Conservation (phyloP, 2,888 invertebrate genomes). For the Caenorhabditis drosophilae region DNA sequence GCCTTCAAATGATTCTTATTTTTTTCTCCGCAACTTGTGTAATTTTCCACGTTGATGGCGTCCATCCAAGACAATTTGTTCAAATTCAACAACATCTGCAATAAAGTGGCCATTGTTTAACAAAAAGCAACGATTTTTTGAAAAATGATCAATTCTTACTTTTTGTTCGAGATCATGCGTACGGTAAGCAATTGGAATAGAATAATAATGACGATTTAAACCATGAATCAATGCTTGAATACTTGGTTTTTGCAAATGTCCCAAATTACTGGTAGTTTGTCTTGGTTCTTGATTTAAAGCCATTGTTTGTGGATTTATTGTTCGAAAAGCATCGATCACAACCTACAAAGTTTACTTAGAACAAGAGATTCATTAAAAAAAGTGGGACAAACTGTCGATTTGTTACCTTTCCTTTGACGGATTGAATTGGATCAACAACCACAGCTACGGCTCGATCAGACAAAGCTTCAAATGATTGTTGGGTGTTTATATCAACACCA, state of each 20-base stretch:
- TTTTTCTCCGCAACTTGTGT: slow-evolving; percentile 84
- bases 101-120: slow-evolving; percentile 5
- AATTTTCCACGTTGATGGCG: slow-evolving; percentile 87
- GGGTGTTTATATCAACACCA: slow-evolving; percentile 94
- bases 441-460: slow-evolving; percentile 98
- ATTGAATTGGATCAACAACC: slow-evolving; percentile 98
- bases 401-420: slow-evolving; percentile 83
- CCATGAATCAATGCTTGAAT: slow-evolving; percentile 98
- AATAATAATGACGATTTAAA: slow-evolving; percentile 96
- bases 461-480: slow-evolving; percentile 97
- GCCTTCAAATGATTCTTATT: slow-evolving; percentile 93
- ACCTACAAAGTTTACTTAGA: slow-evolving; percentile 76
- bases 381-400: too few species aligned
- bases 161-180: slow-evolving; percentile 99
- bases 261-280: slow-evolving; percentile 97
- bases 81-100: slow-evolving; percentile 88
- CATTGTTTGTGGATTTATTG: slow-evolving; percentile 99
- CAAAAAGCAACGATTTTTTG: neutral
- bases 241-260: slow-evolving; percentile 96
- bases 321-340: slow-evolving; percentile 98
- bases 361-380: too few species aligned
- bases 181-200: slow-evolving; percentile 97
- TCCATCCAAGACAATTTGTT: slow-evolving; percentile 99
- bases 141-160: slow-evolving; percentile 58
- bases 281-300: slow-evolving; percentile 96